Conservation (phyloP, 2,888 invertebrate genomes). For the Phalangium opilio region DNA sequence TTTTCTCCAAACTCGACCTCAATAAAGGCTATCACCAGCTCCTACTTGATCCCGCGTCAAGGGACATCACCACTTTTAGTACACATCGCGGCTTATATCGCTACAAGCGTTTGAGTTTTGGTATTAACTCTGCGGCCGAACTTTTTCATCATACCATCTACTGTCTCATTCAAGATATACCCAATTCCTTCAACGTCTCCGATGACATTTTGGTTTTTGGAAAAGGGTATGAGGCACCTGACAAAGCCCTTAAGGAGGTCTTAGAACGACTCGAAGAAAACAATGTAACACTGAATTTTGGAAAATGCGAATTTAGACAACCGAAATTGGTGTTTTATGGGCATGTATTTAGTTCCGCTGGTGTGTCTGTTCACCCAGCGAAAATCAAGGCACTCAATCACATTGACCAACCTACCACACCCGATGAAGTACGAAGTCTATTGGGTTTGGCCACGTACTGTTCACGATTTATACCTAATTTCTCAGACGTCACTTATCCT, state of each 20-base stretch:
- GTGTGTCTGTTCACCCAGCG: background rate
- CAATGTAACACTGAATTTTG: background rate
- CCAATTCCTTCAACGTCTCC: background rate
- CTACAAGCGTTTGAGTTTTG: conserved; percentile 15
- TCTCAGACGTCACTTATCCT: too few relatives aligned
- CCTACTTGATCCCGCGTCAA: conserved; percentile 24
- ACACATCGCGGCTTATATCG: conserved; percentile 27
- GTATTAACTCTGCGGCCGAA: background rate
- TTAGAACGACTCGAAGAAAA: background rate
- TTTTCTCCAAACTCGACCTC: conserved; percentile 25
- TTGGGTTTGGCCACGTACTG: too few relatives aligned
- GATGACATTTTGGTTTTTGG: too few relatives aligned
- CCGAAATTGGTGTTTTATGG: background rate
- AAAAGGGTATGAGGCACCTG: background rate
- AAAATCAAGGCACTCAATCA: background rate
- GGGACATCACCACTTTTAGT: conserved; percentile 29
- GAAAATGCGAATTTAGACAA: background rate
- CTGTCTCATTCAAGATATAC: background rate
- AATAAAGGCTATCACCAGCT: conserved; percentile 32
- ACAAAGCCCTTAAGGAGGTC: background rate
- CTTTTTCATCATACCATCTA: background rate
- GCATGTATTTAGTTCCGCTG: background rate
- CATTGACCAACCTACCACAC: background rate
- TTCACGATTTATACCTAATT: too few relatives aligned
- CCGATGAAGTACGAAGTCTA: too few relatives aligned